These are phyloP conservation scores for Bombus soroeensis DNA, from an alignment of 1,140 invertebrate genomes.

Conservation along the genomic window DNA sequence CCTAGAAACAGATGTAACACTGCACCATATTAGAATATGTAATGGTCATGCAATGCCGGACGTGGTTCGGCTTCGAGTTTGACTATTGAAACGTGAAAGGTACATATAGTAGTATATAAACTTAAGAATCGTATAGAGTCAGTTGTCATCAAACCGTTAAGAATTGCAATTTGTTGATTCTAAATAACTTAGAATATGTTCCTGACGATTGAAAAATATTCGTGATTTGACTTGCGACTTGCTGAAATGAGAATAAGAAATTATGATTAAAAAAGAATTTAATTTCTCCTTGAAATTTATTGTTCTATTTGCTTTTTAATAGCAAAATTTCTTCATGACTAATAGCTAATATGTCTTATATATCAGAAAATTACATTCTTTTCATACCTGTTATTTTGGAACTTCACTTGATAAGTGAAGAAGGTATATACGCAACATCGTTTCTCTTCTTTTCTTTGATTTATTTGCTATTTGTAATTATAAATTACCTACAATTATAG, in stretches of 20 bases:
- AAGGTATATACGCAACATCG: too few relatives aligned
- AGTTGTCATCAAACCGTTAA: constrained; percentile 4
- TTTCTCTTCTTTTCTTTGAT: background rate
- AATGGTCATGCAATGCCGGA: background rate
- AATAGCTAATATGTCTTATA: background rate
- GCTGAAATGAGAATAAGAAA: background rate
- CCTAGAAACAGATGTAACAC: background rate
- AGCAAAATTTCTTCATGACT: background rate
- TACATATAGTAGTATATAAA: background rate
- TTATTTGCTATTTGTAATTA: too few relatives aligned
- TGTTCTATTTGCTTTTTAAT: background rate
- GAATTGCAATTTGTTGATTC: background rate
- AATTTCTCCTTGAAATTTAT: background rate
- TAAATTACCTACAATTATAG: too few relatives aligned
- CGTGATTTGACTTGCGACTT: background rate
- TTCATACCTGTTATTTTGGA: too few relatives aligned
- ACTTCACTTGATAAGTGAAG: too few relatives aligned
- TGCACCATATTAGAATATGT: constrained; percentile 1
- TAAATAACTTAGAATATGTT: constrained; percentile 1
- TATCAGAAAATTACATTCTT: background rate
- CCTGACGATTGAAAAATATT: background rate
- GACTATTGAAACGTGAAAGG: constrained; percentile 25
- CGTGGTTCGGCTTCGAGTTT: background rate
- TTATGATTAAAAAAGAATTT: background rate
- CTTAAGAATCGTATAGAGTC: background rate